These are phyloP conservation scores for Stenichneumon culpator DNA, from an alignment of 2,888 invertebrate genomes.

Conservation along the genomic window DNA sequence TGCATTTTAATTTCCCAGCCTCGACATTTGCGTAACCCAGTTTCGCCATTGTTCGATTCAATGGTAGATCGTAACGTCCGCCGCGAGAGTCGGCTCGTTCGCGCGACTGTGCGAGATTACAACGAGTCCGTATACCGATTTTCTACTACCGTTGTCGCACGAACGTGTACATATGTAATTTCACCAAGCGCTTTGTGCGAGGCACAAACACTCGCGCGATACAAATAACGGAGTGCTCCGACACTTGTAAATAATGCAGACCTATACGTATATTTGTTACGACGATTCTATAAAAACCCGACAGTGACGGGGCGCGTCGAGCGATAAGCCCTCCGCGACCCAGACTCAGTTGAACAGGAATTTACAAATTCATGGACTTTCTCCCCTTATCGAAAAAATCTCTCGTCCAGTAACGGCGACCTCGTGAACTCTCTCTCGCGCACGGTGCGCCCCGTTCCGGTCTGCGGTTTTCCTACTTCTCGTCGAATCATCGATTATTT, in stretches of 20 bases:
- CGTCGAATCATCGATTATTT: conserved; percentile 49
- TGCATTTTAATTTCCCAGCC: conserved; percentile 83
- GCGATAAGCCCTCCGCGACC: conserved; percentile 69
- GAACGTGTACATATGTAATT: conserved; percentile 20
- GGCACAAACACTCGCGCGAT: background rate
- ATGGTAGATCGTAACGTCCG: conserved; percentile 83
- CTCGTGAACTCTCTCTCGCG: conserved; percentile 54
- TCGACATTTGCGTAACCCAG: conserved; percentile 84
- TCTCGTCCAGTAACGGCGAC: conserved; percentile 43
- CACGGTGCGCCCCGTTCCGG: conserved; percentile 20
- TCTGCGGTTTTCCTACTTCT: conserved; percentile 1
- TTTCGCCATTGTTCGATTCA: conserved; percentile 84
- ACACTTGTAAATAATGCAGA: conserved; percentile 39
- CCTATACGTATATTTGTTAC: conserved; percentile 24
- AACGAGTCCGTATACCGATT: conserved; percentile 40
- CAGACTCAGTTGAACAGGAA: conserved; percentile 51
- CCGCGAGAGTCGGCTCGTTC: conserved; percentile 73
- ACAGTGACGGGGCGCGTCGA: conserved; percentile 20
- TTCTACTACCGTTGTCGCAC: background rate
- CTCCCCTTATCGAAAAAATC: conserved; percentile 75
- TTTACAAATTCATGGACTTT: conserved; percentile 77
- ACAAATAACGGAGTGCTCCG: conserved; percentile 16
- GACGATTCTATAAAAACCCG: conserved; percentile 52
- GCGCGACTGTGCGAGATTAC: conserved; percentile 59
- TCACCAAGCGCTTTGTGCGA: background rate